Evolutionary conservation across 2,888 invertebrate species (phyloP).

Genomic region (Platynereis dumerilii): DNA sequence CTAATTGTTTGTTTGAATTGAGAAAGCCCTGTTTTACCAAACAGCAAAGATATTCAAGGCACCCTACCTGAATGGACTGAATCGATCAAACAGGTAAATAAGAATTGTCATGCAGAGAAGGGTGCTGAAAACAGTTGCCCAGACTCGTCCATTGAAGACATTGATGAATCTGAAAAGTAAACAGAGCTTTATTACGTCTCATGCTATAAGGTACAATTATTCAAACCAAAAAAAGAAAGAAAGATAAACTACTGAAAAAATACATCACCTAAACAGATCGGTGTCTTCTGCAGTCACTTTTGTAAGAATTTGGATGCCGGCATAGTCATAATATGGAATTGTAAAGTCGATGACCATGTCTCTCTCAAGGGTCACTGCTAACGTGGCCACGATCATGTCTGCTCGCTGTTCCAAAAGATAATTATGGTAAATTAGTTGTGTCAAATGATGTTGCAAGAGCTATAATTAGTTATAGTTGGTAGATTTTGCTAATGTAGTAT

Average conservation of each 20-base stretch:
- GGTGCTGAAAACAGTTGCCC: slow-evolving; percentile 84
- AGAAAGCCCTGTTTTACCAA: too few relatives aligned
- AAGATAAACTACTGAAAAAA: background rate
- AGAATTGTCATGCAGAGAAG: slow-evolving; percentile 82
- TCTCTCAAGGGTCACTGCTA: slow-evolving; percentile 41
- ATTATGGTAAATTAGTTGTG: too few relatives aligned
- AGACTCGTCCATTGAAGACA: slow-evolving; percentile 84
- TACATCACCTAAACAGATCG: slow-evolving; percentile 13
- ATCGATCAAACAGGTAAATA: slow-evolving; percentile 88
- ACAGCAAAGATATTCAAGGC: too few relatives aligned
- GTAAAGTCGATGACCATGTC: slow-evolving; percentile 40
- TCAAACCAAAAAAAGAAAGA: background rate
- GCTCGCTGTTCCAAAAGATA: slow-evolving; percentile 37
- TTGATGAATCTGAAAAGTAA: background rate
- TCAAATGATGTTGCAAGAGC: too few relatives aligned
- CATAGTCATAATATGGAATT: slow-evolving; percentile 44
- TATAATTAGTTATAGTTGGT: too few relatives aligned
- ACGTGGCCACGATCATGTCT: slow-evolving; percentile 43
- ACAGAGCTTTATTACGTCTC: background rate
- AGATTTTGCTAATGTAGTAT: too few relatives aligned
- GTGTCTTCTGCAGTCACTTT: slow-evolving; percentile 33
- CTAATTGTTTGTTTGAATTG: too few relatives aligned
- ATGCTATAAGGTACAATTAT: background rate
- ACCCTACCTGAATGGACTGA: slow-evolving; percentile 71
- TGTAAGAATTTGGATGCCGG: slow-evolving; percentile 44